These are phyloP conservation scores for Leptopterna dolabrata DNA, from an alignment of 2,888 invertebrate genomes.

Conservation along the genomic window DNA sequence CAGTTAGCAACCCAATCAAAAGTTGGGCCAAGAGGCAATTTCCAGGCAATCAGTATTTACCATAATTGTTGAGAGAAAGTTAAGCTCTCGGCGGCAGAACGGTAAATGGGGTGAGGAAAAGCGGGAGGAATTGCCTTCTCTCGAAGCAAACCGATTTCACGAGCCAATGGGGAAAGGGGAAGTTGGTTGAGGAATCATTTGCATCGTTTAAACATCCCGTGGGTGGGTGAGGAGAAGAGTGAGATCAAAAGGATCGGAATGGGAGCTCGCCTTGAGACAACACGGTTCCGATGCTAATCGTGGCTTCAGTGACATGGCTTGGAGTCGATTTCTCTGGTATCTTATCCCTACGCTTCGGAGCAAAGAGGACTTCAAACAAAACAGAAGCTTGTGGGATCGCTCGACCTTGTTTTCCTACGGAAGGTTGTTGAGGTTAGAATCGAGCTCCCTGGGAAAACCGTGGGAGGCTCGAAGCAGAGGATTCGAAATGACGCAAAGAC, in stretches of 20 bases:
- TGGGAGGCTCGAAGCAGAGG: background rate
- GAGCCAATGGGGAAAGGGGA: slow-evolving; percentile 28
- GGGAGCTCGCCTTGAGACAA: slow-evolving; percentile 47
- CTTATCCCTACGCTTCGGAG: background rate
- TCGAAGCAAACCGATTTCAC: slow-evolving; percentile 45
- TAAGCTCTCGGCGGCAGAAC: slow-evolving; percentile 36
- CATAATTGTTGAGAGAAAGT: slow-evolving; percentile 56
- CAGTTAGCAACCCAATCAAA: slow-evolving; percentile 57
- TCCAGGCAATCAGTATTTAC: slow-evolving; percentile 59
- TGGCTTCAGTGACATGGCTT: slow-evolving; percentile 49
- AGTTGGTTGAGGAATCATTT: slow-evolving; percentile 56
- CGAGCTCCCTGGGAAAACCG: background rate
- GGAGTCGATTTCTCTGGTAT: slow-evolving; percentile 39
- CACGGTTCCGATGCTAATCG: slow-evolving; percentile 53
- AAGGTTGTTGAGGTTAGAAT: background rate
- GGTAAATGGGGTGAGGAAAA: slow-evolving; percentile 40
- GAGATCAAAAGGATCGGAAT: slow-evolving; percentile 39
- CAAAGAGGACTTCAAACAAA: background rate
- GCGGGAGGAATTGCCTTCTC: slow-evolving; percentile 49
- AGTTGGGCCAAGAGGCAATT: slow-evolving; percentile 57
- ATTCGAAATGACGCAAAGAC: background rate
- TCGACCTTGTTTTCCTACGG: background rate
- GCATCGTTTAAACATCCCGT: slow-evolving; percentile 57
- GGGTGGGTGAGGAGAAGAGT: background rate
- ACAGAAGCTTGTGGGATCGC: background rate